Conservation (phyloP, 2,113 vertebrate species). For the Acinonyx jubatus region DNA sequence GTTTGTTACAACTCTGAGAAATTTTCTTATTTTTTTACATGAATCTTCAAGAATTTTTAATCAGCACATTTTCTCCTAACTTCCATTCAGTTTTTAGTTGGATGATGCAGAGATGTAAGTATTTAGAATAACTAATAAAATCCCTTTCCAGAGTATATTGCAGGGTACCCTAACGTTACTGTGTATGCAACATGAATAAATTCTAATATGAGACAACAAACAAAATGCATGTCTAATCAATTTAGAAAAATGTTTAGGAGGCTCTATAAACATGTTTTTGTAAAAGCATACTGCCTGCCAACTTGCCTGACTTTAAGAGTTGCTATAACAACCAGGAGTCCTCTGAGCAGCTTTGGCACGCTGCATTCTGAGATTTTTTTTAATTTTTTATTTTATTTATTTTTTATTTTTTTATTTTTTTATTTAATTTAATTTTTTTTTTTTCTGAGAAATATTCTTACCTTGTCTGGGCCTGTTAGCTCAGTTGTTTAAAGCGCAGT, state of each 20-base stretch:
- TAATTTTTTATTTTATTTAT: no score
- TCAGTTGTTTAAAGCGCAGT: slow-evolving; percentile 48
- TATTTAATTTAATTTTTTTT: neutral
- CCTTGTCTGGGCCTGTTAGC: slow-evolving; percentile 43
- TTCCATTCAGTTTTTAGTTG: slow-evolving; percentile 10
- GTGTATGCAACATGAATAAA: slow-evolving; percentile 3
- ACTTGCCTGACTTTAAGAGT: slow-evolving; percentile 65
- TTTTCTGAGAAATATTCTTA: slow-evolving; percentile 68
- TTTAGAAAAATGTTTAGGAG: slow-evolving; percentile 62
- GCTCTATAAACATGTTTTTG: slow-evolving; percentile 60
- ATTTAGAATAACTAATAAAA: neutral
- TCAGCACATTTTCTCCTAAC: neutral
- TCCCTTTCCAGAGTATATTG: neutral
- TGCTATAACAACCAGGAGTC: slow-evolving; percentile 71
- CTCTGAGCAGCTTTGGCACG: slow-evolving; percentile 40
- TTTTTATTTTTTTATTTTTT: neutral
- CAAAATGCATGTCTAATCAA: slow-evolving; percentile 62
- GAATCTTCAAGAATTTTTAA: slow-evolving; percentile 13
- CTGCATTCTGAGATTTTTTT: slow-evolving; percentile 23
- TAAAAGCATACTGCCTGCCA: slow-evolving; percentile 55
- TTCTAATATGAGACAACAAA: slow-evolving; percentile 63
- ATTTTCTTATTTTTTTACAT: neutral
- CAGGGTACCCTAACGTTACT: slow-evolving; percentile 29
- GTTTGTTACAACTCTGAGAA: neutral
- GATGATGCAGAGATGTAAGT: neutral